A percentile compares a stretch with the other conserved stretches of the same genome.
Conservation (phyloP, 1,140 invertebrate species). For the Drosophila sulfurigaster region DNA sequence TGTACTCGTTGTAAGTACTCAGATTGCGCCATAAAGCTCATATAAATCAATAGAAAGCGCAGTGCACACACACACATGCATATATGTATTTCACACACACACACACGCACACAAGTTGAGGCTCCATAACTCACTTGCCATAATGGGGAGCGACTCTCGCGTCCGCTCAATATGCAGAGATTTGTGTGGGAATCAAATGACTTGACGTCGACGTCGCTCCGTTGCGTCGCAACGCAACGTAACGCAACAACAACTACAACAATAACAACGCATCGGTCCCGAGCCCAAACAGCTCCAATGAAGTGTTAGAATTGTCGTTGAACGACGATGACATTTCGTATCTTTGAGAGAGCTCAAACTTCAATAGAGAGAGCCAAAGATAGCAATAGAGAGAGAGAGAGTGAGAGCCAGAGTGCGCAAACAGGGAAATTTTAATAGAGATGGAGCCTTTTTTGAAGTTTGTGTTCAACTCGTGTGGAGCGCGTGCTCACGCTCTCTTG, state of each 20-base stretch:
- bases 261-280: constrained; percentile 19
- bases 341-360: constrained; percentile 7
- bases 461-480: constrained; percentile 33
- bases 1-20: constrained; percentile 58
- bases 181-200: constrained; percentile 82
- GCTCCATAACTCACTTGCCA: constrained; percentile 75
- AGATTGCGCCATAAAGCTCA: constrained; percentile 78
- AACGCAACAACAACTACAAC: too few species aligned
- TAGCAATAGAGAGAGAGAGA: constrained; percentile 9
- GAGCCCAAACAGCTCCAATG: constrained; percentile 65
- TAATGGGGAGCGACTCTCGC: constrained; percentile 60
- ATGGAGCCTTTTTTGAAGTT: constrained; percentile 60
- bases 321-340: constrained; percentile 33
- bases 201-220: constrained; percentile 51
- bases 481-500: constrained; percentile 48
- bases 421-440: constrained; percentile 61
- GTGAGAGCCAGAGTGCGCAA: constrained; percentile 29
- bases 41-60: constrained; percentile 83
- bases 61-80: constrained; percentile 43
- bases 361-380: too few species aligned
- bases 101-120: constrained; percentile 14
- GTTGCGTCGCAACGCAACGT: constrained; percentile 54
- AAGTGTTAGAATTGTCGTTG: constrained; percentile 75
- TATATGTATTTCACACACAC: constrained; percentile 20
- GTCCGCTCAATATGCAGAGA: constrained; percentile 67